A percentile compares a stretch with the other conserved stretches of the same genome.
Evolutionary conservation across 1,140 invertebrate species (phyloP).

Genomic region (Drosophila yakuba): DNA sequence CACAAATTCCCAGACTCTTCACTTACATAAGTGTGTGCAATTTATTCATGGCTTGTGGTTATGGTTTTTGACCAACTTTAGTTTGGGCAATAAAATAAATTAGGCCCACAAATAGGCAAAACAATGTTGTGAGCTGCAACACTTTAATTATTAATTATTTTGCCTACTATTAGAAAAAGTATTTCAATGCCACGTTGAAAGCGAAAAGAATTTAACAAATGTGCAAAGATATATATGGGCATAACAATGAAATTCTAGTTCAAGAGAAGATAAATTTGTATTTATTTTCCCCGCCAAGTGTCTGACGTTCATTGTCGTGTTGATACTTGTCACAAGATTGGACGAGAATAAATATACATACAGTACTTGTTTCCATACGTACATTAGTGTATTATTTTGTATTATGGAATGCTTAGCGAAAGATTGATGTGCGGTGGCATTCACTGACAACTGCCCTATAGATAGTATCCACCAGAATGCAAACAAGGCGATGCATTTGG

Average conservation of each 20-base stretch:
- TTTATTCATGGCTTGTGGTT: conserved; percentile 45
- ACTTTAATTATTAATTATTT: background rate
- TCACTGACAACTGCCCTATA: conserved; percentile 49
- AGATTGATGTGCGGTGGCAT: conserved; percentile 67
- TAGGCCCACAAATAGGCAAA: conserved; percentile 31
- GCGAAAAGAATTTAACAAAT: conserved; percentile 35
- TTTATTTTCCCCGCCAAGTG: conserved; percentile 32
- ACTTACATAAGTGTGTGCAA: conserved; percentile 30
- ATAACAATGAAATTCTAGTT: conserved; percentile 46
- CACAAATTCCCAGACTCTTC: conserved; percentile 38
- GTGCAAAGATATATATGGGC: conserved; percentile 9
- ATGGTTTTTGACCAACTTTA: conserved; percentile 22
- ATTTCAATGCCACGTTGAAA: conserved; percentile 49
- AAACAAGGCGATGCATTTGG: conserved; percentile 19
- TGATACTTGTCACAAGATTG: conserved; percentile 67
- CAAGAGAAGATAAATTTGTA: conserved; percentile 39
- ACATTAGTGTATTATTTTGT: conserved; percentile 22
- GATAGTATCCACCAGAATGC: conserved; percentile 27
- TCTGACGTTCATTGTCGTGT: conserved; percentile 44
- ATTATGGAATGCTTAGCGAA: conserved; percentile 45
- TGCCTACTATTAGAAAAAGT: conserved; percentile 8
- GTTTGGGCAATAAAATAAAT: conserved; percentile 45
- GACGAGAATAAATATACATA: conserved; percentile 59
- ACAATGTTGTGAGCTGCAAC: conserved; percentile 37
- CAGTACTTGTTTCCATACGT: conserved; percentile 25